Evolutionary conservation across 2,113 vertebrate genomes (phyloP), one percentile per base, ranked within the genome.

Genomic region (Phyllostomus hastatus): DNA sequence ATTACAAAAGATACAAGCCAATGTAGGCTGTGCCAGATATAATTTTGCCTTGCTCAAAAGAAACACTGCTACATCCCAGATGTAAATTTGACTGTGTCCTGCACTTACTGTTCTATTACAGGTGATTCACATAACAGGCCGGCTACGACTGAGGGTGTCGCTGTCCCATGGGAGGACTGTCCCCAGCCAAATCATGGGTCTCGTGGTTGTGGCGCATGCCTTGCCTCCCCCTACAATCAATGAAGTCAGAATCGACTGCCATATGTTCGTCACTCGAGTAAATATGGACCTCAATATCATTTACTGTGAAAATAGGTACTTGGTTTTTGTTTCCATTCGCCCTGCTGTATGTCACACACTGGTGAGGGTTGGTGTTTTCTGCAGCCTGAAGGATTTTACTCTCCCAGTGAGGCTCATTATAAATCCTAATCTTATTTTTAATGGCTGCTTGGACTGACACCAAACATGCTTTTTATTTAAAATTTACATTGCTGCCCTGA

Each of bases 251-350:
- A 99, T 99, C 97, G 99, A 99, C 99, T 99, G 99, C 97, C 99
- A 99, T 96, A 99, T 99, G 99, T 99, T 99, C 93, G 99, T 99
- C 97, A 99, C 99, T 82, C 99, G 99, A 50, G 99, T 99, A 98
- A 99, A 99, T 98, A 99, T 99, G 99, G 99, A 99, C 99, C 99
- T 99, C 97, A 99, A 99, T 99, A 99, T 99, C 95, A 98, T 99
- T 98, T 99, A 99, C 99, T 99, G 99, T 98, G 99, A 99, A 98
- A 99, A 99, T 99, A 99, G 99, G 99, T 99, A 99, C 96, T 97
- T 89, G 24, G 66, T 79, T 97, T 98, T 90, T 95, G 82, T 88
- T 97, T 96, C 91, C 95, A 31, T 97, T 96, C 96, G 66, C 79
- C 85, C 91, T 38, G 76, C 96, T 41, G 33, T 95, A 48, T 79